Base-by-base conservation (phyloP, 2,888 invertebrate genomes). In the Drosophila colorata region DNA sequence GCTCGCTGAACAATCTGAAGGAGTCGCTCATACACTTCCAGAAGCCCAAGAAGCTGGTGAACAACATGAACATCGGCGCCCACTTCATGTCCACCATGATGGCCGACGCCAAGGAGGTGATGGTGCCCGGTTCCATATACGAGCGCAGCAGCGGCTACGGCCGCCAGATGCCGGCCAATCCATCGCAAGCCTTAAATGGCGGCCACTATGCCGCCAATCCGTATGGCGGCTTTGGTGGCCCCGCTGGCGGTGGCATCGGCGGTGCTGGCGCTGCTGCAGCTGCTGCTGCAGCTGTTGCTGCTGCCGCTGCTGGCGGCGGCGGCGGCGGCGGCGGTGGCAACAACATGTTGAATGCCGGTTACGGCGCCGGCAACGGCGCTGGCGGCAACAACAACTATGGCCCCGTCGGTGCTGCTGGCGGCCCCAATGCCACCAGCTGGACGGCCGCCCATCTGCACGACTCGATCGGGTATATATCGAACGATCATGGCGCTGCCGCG, bases 51-150 rank as follows among this genome's bases (percentile, higher is more conserved):
- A 98, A 98, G 92, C 94, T 99, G 76, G 95, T 98, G 18, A 99
- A 99, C 92, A 95, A 97, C 0, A 95, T 97, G 61, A 99, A 99
- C 92, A 99, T 99, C 1, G 98, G 98, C 0, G 97, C 98, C 0
- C 98, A 99, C 90, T 99, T 99, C 91, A 99, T 99, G 99, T 97
- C 97, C 58, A 98, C 97, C 25, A 97, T 98, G 28, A 98, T 98
- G 95, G 99, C 98, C 92, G 98, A 98, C 93, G 99, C 99, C 14
- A 94, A 98, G 78, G 98, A 99, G 92, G 98, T 98, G 4, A 94
- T 98, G 92, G 96, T 98, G 56, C 98, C 98, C 0, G 98, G 98
- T 23, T 97, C 98, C 14, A 95, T 98, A 33, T 98, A 98, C 92
- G 98, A 98, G 92, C 95, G 98, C 63, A 95, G 95, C 4, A 92